phyloP scores from a whole-genome alignment of 2,113 vertebrate species.

The Alethe diademata region DNA sequence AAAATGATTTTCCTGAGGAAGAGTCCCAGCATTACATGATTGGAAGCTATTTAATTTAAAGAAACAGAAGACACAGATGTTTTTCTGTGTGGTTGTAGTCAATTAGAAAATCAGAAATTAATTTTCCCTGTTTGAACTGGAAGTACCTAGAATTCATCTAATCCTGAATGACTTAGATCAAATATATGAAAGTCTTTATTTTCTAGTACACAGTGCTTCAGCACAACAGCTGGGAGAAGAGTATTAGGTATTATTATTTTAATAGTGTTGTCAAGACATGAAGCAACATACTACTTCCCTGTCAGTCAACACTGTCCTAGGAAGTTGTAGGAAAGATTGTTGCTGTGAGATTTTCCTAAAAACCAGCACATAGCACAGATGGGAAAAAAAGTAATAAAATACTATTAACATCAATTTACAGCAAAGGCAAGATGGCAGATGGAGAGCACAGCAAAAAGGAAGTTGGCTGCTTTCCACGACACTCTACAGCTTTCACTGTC shows the following conservation, averaged over 20 bases:
- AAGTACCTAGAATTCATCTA: not conserved
- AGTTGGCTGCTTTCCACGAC: not conserved
- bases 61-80: not conserved
- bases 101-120: not conserved
- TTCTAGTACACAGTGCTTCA: not conserved
- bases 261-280: not conserved
- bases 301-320: not conserved
- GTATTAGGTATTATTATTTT: not conserved
- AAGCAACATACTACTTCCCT: not conserved
- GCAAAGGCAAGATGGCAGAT: not conserved
- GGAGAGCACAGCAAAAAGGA: not conserved
- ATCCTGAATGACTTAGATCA: not conserved
- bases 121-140: not conserved
- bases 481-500: not conserved
- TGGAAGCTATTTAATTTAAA: not conserved
- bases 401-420: not conserved
- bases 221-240: not conserved
- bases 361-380: not conserved
- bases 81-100: not conserved
- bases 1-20: not conserved
- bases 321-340: not conserved
- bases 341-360: not conserved
- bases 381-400: not conserved
- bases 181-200: not conserved
- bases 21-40: not conserved